Conservation (phyloP, 2,797 vertebrate genomes). For the Scolopax bukidnonensis region DNA sequence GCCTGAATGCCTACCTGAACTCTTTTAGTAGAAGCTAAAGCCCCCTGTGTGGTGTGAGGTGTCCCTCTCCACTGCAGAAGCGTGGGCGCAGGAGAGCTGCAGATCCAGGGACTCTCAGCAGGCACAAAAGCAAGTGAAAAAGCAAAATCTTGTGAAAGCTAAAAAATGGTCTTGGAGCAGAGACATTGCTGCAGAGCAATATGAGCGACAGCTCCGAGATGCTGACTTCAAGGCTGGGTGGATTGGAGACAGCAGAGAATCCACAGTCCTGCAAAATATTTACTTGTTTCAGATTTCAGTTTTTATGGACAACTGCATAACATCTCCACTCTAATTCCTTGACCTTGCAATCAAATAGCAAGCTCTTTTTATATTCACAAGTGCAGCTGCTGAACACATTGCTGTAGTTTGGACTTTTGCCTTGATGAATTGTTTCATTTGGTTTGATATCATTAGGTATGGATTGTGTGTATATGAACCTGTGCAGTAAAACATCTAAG, state of each 20-base stretch:
- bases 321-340: neutral
- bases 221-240: neutral
- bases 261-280: neutral
- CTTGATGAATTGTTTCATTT: slow-evolving; percentile 18
- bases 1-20: neutral
- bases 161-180: neutral
- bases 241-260: neutral
- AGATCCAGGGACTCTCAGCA: neutral
- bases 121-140: neutral
- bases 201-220: neutral
- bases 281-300: neutral
- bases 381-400: slow-evolving; percentile 47
- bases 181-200: neutral
- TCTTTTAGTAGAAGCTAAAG: neutral
- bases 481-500: slow-evolving; percentile 25
- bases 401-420: neutral
- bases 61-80: neutral
- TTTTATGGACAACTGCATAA: slow-evolving; percentile 13
- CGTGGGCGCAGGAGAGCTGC: neutral
- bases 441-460: neutral
- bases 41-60: accelerated
- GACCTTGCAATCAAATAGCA: neutral
- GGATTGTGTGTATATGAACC: neutral
- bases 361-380: neutral
- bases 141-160: neutral